Evolutionary conservation across 2,888 invertebrate genomes (phyloP).

Genomic region (Dryobota labecula): DNA sequence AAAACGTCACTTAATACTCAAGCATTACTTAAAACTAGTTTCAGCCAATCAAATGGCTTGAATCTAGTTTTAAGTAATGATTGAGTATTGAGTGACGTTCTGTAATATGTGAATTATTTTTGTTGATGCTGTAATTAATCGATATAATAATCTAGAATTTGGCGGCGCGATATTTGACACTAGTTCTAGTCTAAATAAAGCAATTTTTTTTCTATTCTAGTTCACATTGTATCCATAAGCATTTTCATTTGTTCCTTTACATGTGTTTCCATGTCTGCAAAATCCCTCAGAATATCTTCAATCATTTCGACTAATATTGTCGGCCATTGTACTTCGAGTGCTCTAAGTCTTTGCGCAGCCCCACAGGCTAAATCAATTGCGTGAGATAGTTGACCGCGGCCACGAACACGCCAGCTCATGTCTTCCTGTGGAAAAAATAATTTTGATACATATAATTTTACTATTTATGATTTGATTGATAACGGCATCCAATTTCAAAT

Average conservation of each 20-base stretch:
- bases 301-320: conserved; percentile 94
- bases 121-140: conserved; percentile 20
- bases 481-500: background rate
- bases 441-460: background rate
- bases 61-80: too few relatives aligned
- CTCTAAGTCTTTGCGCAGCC: conserved; percentile 94
- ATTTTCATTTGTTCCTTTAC: conserved; percentile 92
- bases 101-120: conserved; percentile 8
- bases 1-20: too few relatives aligned
- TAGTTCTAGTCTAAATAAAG: conserved; percentile 54
- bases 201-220: conserved; percentile 27
- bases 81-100: too few relatives aligned
- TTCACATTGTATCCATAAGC: conserved; percentile 84
- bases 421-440: conserved; percentile 91
- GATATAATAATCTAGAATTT: conserved; percentile 44
- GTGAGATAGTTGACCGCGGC: conserved; percentile 92
- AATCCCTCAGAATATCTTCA: conserved; percentile 94
- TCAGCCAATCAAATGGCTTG: too few relatives aligned
- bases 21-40: too few relatives aligned
- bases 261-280: conserved; percentile 95
- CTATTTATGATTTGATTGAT: background rate
- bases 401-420: conserved; percentile 93
- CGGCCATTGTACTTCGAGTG: conserved; percentile 95
- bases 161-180: conserved; percentile 61
- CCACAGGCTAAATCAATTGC: conserved; percentile 94